Evolutionary conservation across 2,888 invertebrate genomes (phyloP), one percentile per base, ranked within the genome.

Genomic region (Marasmarcha lunaedactyla): DNA sequence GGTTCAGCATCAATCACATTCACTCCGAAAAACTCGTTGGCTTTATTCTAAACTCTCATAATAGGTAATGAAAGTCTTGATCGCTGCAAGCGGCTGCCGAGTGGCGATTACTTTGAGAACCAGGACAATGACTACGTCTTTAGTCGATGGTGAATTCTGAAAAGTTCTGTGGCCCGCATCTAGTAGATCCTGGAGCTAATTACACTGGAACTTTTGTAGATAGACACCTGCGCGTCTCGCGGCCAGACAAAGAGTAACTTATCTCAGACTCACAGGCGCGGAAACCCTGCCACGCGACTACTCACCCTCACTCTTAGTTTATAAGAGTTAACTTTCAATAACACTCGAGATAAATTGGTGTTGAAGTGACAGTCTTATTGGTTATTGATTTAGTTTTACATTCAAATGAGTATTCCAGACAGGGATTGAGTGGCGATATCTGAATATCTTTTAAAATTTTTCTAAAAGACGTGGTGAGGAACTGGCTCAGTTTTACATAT

Each of bases 41-140:
- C 78, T 78, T 81, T 77, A 81, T 81, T 81, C 78, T 81, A 79
- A 83, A 83, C 77, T 81, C 81, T 79, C 79, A 78, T 83, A 83
- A 81, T 81, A 81, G 81, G 79, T 81, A 81, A 81, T 83, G 77
- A 77, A 79, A 76, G 76, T 71, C 71, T 66, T 67, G 71, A 76
- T 76, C 72, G 76, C 63, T 64, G 69, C 64, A 69, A 69, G 62
- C 63, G 74, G 71, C 77, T 79, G 81, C 55, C 67, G 62, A 55
- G 57, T 68, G 59, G 67, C 74, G 81, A 81, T 81, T 81, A 81
- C 79, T 78, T 77, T 74, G 78, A 73, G 68, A 66, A 69, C 68
- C 55, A 57, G 59, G 63, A 78, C 78, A 81, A 81, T 79, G 76
- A 73, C 70, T 71, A 63, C 66, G 70, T 63, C 72, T 72, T 71